phyloP scores from a whole-genome alignment of 2,113 vertebrate genomes.

The Perca fluviatilis region DNA sequence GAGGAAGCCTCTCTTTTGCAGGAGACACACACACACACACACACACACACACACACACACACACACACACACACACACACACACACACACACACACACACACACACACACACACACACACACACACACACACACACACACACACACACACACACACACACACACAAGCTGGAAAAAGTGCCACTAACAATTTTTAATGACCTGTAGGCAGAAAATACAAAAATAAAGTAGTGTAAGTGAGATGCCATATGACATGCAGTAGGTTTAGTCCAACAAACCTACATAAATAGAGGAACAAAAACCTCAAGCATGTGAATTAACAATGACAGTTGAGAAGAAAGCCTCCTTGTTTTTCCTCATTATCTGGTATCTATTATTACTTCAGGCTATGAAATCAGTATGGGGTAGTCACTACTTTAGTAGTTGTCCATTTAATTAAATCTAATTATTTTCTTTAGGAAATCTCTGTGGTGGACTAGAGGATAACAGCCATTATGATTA shows the following conservation, averaged over 20 bases:
- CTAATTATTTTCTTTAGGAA: neutral
- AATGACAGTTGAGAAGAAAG: conserved; percentile 20
- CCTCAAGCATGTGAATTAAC: neutral
- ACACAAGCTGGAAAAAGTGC: no score
- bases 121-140: no score
- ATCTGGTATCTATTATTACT: conserved; percentile 14
- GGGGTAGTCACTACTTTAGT: neutral
- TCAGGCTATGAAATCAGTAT: neutral
- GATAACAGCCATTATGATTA: neutral
- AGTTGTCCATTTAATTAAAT: conserved; percentile 21
- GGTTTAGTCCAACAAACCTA: conserved; percentile 9
- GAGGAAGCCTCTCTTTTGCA: no score
- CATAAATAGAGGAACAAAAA: conserved; percentile 20
- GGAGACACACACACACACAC: no score
- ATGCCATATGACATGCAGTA: neutral
- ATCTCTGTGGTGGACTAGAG: neutral
- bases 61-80: no score
- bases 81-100: no score
- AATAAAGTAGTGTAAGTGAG: neutral
- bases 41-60: no score
- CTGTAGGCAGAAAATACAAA: neutral
- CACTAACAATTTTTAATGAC: conserved; percentile 23
- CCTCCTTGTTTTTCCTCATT: conserved; percentile 42
- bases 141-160: no score
- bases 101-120: no score